Conservation (phyloP, 2,888 invertebrate genomes). For the Synergus itoensis region DNA sequence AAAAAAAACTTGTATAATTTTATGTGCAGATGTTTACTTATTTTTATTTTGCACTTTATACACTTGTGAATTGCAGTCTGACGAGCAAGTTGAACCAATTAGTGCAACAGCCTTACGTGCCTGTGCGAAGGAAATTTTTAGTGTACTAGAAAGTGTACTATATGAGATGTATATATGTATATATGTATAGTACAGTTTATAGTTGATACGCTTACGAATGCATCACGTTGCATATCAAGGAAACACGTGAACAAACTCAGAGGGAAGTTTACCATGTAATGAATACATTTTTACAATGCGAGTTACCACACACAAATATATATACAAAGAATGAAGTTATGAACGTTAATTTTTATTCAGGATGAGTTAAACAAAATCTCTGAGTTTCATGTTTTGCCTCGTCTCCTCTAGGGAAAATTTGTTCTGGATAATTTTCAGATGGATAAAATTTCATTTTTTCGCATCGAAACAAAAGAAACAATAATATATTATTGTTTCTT, state of each 20-base stretch:
- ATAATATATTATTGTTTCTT: too few relatives aligned
- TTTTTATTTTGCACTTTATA: not conserved
- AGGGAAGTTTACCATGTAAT: not conserved
- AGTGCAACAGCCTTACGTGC: not conserved
- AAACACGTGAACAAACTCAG: not conserved
- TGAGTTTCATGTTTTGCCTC: not conserved
- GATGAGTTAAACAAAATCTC: not conserved
- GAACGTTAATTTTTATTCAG: conserved; percentile 14
- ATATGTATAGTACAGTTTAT: not conserved
- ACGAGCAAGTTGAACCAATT: not conserved
- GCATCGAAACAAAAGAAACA: too few relatives aligned
- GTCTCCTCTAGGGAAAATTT: not conserved
- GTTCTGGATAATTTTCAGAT: too few relatives aligned
- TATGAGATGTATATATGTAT: too few relatives aligned
- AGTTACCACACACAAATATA: not conserved
- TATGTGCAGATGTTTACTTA: not conserved
- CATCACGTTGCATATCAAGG: conserved; percentile 1
- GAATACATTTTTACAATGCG: not conserved
- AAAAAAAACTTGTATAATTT: not conserved
- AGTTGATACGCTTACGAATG: not conserved
- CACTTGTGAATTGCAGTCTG: not conserved
- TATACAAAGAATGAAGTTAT: not conserved
- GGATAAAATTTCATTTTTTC: too few relatives aligned
- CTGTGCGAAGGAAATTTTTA: too few relatives aligned
- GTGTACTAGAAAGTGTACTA: not conserved